Base-by-base conservation (phyloP, 2,888 invertebrate species). In the Cyclophora punctaria region DNA sequence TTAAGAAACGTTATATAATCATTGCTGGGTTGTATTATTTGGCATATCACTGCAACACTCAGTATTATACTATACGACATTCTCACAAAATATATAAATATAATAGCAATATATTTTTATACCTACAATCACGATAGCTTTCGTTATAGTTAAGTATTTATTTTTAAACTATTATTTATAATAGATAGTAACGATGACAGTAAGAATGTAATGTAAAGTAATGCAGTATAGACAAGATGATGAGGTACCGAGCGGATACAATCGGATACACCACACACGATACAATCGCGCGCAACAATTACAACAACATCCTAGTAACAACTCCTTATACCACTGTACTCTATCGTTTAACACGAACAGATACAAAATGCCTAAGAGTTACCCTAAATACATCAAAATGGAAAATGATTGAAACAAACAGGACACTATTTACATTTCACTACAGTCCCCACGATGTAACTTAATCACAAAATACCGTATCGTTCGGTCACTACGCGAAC, bases 31-130 rank as follows among this genome's bases (percentile, higher is more conserved):
- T 83, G 75, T 79, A 78, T 75, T 78, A 75, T 86, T 86, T 88
- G 87, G 87, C 86, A 85, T 86, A 84, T 85, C 83, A 85, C 84
- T 83, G 85, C 81, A 80, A 83, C 80, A 85, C 80, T 78, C 75
- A 65, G 70, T 71, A 67, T 57, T 59, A 63, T 67, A 69, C 68
- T 68, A 72, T 76, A 75, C 72, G 73, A 73, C 63, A 68, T 64
- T 65, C 59, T 72, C 73, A 75, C 74, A 78, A 78, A 59, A 78
- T 78, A 79, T 65, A 44, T 44, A 44, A 44, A 44, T 44, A 44
- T 64, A 37, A 37, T 37, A 37, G 37, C 37, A 37, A 37, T 37
- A 66, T 66, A 52, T 64, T 68, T 59, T 57, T 63, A 66, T 50
- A 34, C 5, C 20, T 44, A 44, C 34, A 34, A 44, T 44, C 48